Conservation (phyloP, 2,797 vertebrate species). For the Ciconia nigra region DNA sequence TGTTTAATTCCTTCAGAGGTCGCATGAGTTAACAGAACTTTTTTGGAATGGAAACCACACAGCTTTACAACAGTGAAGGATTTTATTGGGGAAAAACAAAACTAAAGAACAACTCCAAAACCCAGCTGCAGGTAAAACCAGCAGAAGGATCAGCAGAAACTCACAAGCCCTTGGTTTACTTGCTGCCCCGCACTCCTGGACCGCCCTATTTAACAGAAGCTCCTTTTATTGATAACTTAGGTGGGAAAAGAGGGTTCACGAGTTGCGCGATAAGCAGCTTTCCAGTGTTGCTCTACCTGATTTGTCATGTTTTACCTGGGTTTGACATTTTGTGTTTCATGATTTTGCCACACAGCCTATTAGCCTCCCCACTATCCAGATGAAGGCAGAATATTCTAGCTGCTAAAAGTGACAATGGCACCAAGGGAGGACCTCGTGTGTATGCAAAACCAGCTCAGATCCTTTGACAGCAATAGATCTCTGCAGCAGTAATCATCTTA, state of each 20-base stretch:
- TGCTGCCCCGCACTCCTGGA: neutral
- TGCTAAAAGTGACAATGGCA: neutral
- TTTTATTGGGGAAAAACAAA: neutral
- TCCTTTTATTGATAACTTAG: neutral
- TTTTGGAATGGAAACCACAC: neutral
- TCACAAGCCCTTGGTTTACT: neutral
- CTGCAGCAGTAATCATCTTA: neutral
- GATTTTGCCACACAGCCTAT: neutral
- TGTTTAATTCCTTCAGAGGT: conserved; percentile 8
- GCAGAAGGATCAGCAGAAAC: neutral
- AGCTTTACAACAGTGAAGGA: neutral
- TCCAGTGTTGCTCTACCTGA: neutral
- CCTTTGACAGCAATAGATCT: neutral
- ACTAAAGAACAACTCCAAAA: neutral
- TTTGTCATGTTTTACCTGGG: neutral
- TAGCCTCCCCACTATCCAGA: neutral
- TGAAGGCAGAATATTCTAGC: neutral
- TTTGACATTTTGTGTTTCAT: neutral
- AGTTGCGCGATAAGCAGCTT: neutral
- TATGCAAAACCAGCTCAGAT: neutral
- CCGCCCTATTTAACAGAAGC: neutral
- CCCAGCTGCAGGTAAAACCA: neutral
- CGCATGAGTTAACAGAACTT: neutral
- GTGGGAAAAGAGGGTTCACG: neutral
- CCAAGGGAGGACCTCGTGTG: neutral